Percentiles rank a stretch among this genome's conserved stretches.
Conservation (phyloP, 2,113 vertebrate genomes). For the Sorex fumeus region DNA sequence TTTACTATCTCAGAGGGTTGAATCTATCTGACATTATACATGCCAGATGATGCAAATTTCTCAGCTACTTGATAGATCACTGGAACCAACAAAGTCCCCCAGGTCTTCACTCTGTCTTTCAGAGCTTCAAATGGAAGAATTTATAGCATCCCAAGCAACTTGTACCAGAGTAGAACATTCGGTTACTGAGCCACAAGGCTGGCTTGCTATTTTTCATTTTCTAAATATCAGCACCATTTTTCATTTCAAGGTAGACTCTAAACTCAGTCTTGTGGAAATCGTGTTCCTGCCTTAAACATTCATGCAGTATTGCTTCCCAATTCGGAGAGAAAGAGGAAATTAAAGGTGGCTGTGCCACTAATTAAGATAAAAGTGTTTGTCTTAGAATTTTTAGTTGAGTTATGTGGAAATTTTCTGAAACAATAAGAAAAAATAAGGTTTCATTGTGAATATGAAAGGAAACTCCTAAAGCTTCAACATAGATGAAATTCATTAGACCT, state of each 20-base stretch:
- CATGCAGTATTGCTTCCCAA: slow-evolving; percentile 60
- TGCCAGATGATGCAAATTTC: slow-evolving; percentile 81
- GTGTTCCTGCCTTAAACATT: slow-evolving; percentile 72
- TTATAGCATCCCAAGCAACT: slow-evolving; percentile 74
- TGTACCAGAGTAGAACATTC: slow-evolving; percentile 66
- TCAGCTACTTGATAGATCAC: slow-evolving; percentile 75
- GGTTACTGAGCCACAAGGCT: slow-evolving; percentile 76
- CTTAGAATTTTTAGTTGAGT: background rate
- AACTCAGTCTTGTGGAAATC: slow-evolving; percentile 80
- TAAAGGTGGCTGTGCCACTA: background rate
- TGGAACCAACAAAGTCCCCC: slow-evolving; percentile 74
- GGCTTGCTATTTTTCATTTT: slow-evolving; percentile 83
- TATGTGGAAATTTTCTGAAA: background rate
- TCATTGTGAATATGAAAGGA: background rate
- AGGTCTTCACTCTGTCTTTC: slow-evolving; percentile 77
- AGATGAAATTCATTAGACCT: background rate
- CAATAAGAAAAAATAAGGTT: background rate
- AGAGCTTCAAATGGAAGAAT: slow-evolving; percentile 77
- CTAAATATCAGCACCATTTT: slow-evolving; percentile 78
- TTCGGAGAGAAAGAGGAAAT: slow-evolving; percentile 63
- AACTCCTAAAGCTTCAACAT: background rate
- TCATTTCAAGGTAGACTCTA: slow-evolving; percentile 82
- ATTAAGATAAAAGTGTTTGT: slow-evolving; percentile 56
- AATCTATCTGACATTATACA: slow-evolving; percentile 69
- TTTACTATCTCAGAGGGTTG: slow-evolving; percentile 78